Evolutionary conservation across 1,140 invertebrate species (phyloP).

Genomic region (Philopotamus ludificatus): DNA sequence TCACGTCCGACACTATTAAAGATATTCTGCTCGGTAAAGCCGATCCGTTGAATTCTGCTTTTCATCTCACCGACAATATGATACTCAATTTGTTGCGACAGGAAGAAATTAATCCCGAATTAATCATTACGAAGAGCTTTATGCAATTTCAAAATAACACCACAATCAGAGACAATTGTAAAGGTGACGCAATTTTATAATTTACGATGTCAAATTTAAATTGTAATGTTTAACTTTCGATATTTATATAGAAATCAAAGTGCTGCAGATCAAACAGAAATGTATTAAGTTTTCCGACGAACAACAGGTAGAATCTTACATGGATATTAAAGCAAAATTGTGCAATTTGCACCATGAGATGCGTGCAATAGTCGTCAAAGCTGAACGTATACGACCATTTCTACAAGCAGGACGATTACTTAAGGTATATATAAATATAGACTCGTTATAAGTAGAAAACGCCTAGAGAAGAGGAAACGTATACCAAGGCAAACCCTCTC

Average conservation of each 20-base stretch:
- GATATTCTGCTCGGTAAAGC: slow-evolving; percentile 88
- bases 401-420: slow-evolving; percentile 89
- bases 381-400: slow-evolving; percentile 88
- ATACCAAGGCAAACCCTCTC: no score
- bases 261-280: neutral
- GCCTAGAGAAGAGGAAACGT: no score
- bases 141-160: slow-evolving; percentile 99
- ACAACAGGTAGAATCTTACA: neutral
- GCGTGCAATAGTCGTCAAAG: slow-evolving; percentile 51
- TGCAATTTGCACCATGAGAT: slow-evolving; percentile 57
- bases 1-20: slow-evolving; percentile 77
- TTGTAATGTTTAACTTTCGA: neutral
- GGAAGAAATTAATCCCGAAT: slow-evolving; percentile 99
- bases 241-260: neutral
- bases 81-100: slow-evolving; percentile 87
- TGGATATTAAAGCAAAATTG: neutral
- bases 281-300: neutral
- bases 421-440: no score
- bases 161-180: slow-evolving; percentile 82
- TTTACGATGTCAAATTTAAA: neutral
- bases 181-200: slow-evolving; percentile 61
- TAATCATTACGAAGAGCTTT: slow-evolving; percentile 98
- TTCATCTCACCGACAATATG: slow-evolving; percentile 99
- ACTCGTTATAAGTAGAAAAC: no score
- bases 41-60: slow-evolving; percentile 97